phyloP scores from a whole-genome alignment of 2,888 invertebrate species.

The Corbicula japonica region DNA sequence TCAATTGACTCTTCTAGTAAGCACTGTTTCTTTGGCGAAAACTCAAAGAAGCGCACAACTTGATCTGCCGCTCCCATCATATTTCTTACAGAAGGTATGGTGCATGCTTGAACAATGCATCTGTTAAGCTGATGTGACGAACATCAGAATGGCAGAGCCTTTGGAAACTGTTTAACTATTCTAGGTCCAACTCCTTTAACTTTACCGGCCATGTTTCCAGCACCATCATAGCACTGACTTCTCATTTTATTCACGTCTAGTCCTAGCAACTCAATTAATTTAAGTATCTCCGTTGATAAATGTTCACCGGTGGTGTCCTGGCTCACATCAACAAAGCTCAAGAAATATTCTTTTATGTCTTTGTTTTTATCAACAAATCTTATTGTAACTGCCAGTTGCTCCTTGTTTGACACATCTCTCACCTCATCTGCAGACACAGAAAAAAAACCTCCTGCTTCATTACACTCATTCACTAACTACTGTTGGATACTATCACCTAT shows the following conservation, averaged over 20 bases:
- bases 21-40: conserved; percentile 3
- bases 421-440: conserved; percentile 44
- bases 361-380: conserved; percentile 31
- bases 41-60: background rate
- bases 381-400: conserved; percentile 34
- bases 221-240: conserved; percentile 50
- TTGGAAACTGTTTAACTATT: conserved; percentile 19
- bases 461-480: too few relatives aligned
- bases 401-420: conserved; percentile 39
- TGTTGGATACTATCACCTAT: conserved; percentile 13
- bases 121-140: conserved; percentile 18
- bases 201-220: conserved; percentile 25
- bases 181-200: conserved; percentile 20
- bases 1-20: too few relatives aligned
- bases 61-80: conserved; percentile 27
- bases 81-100: conserved; percentile 1
- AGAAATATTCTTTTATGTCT: conserved; percentile 7
- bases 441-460: too few relatives aligned
- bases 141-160: conserved; percentile 24
- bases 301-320: conserved; percentile 4
- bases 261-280: background rate
- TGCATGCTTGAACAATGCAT: conserved; percentile 12
- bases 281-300: conserved; percentile 14
- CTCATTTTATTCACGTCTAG: conserved; percentile 31
- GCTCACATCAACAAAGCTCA: conserved; percentile 11